Conservation (phyloP, 2,888 invertebrate species). For the Tachystola acroxantha region DNA sequence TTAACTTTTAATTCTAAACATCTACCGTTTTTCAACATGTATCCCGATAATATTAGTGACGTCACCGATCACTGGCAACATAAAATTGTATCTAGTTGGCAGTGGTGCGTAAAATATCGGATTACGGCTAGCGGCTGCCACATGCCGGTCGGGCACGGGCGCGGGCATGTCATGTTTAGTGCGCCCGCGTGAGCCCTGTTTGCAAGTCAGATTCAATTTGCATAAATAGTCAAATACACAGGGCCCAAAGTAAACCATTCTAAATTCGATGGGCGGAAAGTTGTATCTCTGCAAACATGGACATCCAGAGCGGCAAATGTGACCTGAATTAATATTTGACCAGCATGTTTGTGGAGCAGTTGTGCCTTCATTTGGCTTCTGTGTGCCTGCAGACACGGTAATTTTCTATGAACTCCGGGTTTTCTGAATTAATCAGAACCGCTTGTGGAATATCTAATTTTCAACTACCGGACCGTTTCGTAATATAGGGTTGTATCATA, state of each 20-base stretch:
- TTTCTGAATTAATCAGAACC: conserved; percentile 37
- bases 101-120: conserved; percentile 35
- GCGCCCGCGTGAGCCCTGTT: conserved; percentile 23
- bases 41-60: no score
- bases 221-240: conserved; percentile 66
- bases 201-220: conserved; percentile 60
- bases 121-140: conserved; percentile 27
- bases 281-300: conserved; percentile 67
- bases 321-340: conserved; percentile 75
- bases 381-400: conserved; percentile 41
- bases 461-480: neutral
- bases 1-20: no score
- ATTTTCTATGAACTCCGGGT: conserved; percentile 56
- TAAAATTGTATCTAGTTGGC: no score
- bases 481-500: no score
- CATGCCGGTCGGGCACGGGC: no score
- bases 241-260: conserved; percentile 61
- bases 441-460: neutral
- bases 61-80: no score
- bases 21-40: no score
- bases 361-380: conserved; percentile 54
- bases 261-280: conserved; percentile 66
- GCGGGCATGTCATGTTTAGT: conserved; percentile 28
- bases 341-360: conserved; percentile 45
- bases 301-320: conserved; percentile 62